A percentile compares a stretch with the other conserved stretches of the same genome.
Evolutionary conservation across 2,888 invertebrate genomes (phyloP).

Genomic region (Cotesia congregata): DNA sequence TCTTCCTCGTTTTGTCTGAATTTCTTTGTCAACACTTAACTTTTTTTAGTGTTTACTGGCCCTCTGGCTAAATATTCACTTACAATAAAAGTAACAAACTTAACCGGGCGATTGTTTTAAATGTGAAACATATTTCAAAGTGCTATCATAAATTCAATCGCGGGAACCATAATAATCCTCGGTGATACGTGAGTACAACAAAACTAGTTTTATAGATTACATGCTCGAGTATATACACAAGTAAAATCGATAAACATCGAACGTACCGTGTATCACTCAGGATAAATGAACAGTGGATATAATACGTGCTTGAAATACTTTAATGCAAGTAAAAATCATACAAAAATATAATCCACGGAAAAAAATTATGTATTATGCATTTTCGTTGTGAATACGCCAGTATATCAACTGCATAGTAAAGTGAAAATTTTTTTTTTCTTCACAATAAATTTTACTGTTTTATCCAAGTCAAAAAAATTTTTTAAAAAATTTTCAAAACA

Average conservation of each 20-base stretch:
- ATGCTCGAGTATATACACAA: not conserved
- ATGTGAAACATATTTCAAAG: not conserved
- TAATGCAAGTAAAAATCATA: not conserved
- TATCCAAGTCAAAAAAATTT: not conserved
- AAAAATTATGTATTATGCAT: not conserved
- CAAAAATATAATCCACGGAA: constrained; percentile 5
- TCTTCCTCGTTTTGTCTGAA: not conserved
- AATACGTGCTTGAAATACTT: constrained; percentile 35
- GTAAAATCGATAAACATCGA: not conserved
- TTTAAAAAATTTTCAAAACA: constrained; percentile 44
- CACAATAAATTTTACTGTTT: constrained; percentile 7
- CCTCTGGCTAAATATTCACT: constrained; percentile 59
- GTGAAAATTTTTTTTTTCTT: not conserved
- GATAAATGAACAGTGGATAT: constrained; percentile 38
- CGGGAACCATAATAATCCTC: not conserved
- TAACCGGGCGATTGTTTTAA: constrained; percentile 51
- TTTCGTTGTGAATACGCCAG: not conserved
- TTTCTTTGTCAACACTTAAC: constrained; percentile 5
- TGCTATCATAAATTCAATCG: not conserved
- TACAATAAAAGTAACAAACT: constrained; percentile 49
- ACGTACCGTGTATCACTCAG: constrained; percentile 12
- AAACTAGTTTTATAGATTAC: not conserved
- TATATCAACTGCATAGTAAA: not conserved
- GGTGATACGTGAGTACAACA: constrained; percentile 1
- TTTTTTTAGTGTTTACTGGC: constrained; percentile 33